Conservation (phyloP, 2,113 vertebrate species). For the Pelusios castaneus region DNA sequence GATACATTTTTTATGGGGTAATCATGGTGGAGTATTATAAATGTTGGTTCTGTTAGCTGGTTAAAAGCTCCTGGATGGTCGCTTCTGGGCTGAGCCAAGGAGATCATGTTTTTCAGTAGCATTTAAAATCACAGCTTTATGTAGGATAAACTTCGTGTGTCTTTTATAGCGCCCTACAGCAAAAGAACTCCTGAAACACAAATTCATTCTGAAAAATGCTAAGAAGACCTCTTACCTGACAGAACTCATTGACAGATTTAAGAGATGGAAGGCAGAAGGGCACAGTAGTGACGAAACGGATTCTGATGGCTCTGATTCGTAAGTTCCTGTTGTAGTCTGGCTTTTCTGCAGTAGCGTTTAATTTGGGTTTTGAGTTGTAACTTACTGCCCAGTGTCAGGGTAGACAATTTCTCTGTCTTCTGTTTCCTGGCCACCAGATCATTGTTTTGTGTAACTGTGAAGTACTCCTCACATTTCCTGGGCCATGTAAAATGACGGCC, state of each 20-base stretch:
- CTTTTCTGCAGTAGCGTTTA: neutral
- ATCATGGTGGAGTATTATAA: conserved; percentile 2
- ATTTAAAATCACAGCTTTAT: neutral
- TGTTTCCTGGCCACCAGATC: conserved; percentile 36
- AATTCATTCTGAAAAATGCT: conserved; percentile 86
- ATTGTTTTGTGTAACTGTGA: neutral
- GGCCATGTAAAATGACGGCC: neutral
- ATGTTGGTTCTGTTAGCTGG: neutral
- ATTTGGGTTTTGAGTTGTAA: neutral
- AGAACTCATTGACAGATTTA: conserved; percentile 89
- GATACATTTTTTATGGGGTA: neutral
- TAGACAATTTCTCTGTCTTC: conserved; percentile 21
- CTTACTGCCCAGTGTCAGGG: neutral
- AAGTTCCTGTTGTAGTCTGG: conserved; percentile 35
- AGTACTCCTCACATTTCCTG: neutral
- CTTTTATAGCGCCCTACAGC: conserved; percentile 81
- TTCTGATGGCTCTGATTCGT: conserved; percentile 94
- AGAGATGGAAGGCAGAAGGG: conserved; percentile 93
- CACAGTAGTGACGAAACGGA: conserved; percentile 93
- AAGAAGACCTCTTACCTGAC: conserved; percentile 87
- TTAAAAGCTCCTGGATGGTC: neutral
- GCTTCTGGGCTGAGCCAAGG: neutral
- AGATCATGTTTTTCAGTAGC: neutral
- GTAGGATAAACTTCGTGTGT: conserved; percentile 10
- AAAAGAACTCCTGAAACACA: conserved; percentile 86